phyloP scores from a whole-genome alignment of 1,140 invertebrate species.

The Phymastichus coffea region DNA sequence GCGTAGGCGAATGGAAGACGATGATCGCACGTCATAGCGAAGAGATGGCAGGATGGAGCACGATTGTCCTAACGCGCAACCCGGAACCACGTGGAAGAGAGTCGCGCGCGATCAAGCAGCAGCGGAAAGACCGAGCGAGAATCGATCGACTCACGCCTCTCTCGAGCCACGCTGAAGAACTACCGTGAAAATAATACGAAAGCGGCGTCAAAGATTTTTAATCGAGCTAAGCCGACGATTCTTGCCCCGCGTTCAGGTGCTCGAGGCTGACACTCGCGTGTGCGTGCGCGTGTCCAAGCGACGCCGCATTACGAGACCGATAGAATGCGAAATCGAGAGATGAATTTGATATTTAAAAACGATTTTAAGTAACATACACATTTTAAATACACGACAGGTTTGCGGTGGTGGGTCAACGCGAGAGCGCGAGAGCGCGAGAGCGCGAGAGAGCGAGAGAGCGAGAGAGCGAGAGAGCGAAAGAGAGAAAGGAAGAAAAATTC shows the following conservation, averaged over 20 bases:
- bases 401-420: neutral
- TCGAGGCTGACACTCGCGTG: no score
- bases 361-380: no score
- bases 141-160: no score
- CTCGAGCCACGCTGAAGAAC: no score
- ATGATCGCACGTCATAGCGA: conserved; percentile 14
- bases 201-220: no score
- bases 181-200: no score
- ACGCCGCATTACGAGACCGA: no score
- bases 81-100: neutral
- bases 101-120: neutral
- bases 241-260: conserved; percentile 32
- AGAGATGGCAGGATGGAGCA: conserved; percentile 31
- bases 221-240: conserved; percentile 35
- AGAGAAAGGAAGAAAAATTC: conserved; percentile 45
- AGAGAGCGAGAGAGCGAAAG: conserved; percentile 36
- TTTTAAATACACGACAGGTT: no score
- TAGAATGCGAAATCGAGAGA: no score
- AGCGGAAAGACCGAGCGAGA: neutral
- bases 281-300: no score
- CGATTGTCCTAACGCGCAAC: conserved; percentile 29
- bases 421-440: conserved; percentile 3
- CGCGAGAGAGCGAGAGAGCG: no score
- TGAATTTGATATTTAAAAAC: no score
- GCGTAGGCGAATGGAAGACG: conserved; percentile 24